A percentile compares a stretch with the other conserved stretches of the same genome.
phyloP scores from a whole-genome alignment of 2,113 vertebrate species.

The Martes martes region DNA sequence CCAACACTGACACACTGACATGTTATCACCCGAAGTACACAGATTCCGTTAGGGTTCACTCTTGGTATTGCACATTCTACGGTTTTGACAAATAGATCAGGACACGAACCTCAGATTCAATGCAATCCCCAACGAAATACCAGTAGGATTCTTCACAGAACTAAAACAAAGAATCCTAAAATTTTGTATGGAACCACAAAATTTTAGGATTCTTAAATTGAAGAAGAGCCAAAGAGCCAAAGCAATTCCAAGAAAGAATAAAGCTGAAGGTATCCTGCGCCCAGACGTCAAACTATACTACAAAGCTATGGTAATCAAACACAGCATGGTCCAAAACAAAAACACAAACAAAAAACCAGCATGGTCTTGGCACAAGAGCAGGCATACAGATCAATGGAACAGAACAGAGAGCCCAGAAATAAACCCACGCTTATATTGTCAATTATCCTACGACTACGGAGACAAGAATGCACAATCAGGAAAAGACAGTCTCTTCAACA shows the following conservation, averaged over 20 bases:
- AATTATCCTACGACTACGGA: neutral
- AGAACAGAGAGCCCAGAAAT: neutral
- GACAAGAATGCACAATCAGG: neutral
- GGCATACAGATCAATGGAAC: neutral
- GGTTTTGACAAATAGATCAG: neutral
- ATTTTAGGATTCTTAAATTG: too few relatives aligned
- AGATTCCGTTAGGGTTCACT: neutral
- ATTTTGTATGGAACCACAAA: neutral
- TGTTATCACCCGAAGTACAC: neutral
- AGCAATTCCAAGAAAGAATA: neutral
- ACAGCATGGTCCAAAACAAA: neutral
- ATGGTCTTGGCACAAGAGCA: neutral
- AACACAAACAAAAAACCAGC: neutral
- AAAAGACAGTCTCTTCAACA: neutral
- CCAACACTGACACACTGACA: neutral
- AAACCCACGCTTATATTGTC: neutral
- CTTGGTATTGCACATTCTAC: neutral
- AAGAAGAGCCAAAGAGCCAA: neutral
- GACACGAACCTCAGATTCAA: neutral
- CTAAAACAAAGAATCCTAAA: neutral
- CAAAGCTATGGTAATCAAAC: neutral
- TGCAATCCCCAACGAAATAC: neutral
- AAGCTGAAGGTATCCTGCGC: neutral
- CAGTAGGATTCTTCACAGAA: neutral
- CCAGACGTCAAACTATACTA: neutral